Conservation (phyloP, 2,113 vertebrate genomes). For the Axis porcinus region DNA sequence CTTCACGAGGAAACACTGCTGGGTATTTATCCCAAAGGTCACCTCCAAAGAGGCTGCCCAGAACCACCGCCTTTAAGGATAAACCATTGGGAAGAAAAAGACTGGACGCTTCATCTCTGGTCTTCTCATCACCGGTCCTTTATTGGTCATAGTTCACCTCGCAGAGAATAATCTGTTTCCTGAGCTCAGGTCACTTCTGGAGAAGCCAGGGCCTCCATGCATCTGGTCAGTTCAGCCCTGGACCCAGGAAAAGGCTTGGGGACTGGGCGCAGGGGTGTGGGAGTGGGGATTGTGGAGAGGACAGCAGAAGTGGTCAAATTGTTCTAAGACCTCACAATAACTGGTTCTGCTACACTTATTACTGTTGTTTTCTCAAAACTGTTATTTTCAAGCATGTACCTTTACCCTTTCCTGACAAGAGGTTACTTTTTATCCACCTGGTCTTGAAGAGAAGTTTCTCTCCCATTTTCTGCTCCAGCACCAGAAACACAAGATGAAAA, state of each 20-base stretch:
- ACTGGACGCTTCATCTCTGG: background rate
- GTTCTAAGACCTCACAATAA: background rate
- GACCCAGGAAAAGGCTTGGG: background rate
- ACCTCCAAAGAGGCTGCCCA: background rate
- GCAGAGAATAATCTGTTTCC: background rate
- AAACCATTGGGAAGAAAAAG: background rate
- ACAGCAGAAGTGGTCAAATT: background rate
- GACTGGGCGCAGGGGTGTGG: accelerated
- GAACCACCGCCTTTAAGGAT: background rate
- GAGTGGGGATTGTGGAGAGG: background rate
- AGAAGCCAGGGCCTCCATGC: background rate
- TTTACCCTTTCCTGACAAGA: background rate
- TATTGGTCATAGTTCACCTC: background rate
- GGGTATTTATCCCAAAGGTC: background rate
- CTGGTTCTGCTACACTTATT: background rate
- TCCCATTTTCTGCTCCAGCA: conserved; percentile 38
- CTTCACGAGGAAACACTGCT: background rate
- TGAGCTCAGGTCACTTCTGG: background rate
- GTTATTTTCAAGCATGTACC: background rate
- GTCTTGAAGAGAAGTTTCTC: conserved; percentile 6
- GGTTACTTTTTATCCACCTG: background rate
- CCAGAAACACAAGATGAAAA: conserved; percentile 32
- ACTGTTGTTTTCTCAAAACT: background rate
- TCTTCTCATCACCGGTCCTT: background rate
- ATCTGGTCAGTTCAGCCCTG: background rate